phyloP scores from a whole-genome alignment of 2,888 invertebrate genomes.

The Andrena chrysosceles region DNA sequence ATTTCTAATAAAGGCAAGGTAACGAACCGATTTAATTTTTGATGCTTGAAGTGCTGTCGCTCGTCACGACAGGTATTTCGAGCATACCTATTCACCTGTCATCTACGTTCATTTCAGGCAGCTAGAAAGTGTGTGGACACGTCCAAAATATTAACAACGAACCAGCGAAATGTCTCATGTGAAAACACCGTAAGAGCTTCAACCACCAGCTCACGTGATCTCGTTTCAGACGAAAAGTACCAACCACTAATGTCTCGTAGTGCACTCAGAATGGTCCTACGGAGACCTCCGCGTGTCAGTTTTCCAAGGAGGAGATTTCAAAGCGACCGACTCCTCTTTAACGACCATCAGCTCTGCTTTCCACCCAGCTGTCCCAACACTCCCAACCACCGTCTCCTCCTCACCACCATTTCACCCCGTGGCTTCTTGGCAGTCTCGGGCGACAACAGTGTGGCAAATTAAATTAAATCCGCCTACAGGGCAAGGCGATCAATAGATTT shows the following conservation, averaged over 20 bases:
- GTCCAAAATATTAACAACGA: slow-evolving; percentile 3
- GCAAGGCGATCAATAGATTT: slow-evolving; percentile 75
- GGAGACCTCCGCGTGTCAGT: slow-evolving; percentile 13
- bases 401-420: not conserved
- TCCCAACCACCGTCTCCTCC: not conserved
- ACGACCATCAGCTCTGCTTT: slow-evolving; percentile 62
- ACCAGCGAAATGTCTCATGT: not conserved
- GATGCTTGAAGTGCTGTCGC: too few relatives aligned
- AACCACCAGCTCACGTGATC: not conserved
- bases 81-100: too few relatives aligned
- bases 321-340: slow-evolving; percentile 44
- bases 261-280: not conserved
- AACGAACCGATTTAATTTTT: too few relatives aligned
- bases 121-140: too few relatives aligned
- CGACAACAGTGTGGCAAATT: slow-evolving; percentile 75
- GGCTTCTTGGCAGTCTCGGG: slow-evolving; percentile 56
- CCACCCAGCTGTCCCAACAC: not conserved
- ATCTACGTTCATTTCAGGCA: too few relatives aligned
- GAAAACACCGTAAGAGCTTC: not conserved
- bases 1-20: too few relatives aligned
- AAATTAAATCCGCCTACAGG: slow-evolving; percentile 75
- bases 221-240: not conserved
- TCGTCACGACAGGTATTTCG: too few relatives aligned
- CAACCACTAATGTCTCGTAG: not conserved
- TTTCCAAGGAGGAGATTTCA: slow-evolving; percentile 29